Conservation (phyloP, 2,113 vertebrate genomes). For the Trachemys scripta region DNA sequence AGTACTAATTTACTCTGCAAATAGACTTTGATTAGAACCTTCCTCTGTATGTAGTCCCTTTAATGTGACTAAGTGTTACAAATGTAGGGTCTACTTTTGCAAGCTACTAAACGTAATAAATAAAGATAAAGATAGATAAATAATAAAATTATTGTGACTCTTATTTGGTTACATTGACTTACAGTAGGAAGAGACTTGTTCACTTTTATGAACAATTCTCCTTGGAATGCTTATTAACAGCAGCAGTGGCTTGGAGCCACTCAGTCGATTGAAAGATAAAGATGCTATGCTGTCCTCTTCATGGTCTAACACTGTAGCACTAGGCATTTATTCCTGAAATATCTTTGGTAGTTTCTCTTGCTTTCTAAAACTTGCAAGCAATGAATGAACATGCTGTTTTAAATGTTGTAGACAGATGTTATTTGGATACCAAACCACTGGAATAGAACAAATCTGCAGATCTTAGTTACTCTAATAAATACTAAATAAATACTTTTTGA, state of each 20-base stretch:
- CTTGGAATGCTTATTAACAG: slow-evolving; percentile 5
- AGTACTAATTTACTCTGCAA: not conserved
- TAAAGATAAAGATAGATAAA: not conserved
- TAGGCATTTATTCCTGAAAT: not conserved
- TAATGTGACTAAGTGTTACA: not conserved
- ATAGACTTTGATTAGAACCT: not conserved
- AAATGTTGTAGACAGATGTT: slow-evolving; percentile 22
- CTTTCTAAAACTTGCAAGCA: slow-evolving; percentile 1
- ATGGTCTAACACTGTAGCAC: not conserved
- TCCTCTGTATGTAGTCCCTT: not conserved
- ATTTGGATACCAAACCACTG: slow-evolving; percentile 16
- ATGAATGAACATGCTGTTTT: not conserved
- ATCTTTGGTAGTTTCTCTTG: not conserved
- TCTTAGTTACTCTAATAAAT: not conserved
- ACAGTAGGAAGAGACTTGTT: slow-evolving; percentile 5
- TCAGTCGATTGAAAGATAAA: not conserved
- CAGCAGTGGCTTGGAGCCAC: not conserved
- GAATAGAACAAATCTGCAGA: slow-evolving; percentile 18
- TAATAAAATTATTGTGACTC: not conserved
- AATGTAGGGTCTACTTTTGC: not conserved
- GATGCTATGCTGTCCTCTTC: not conserved
- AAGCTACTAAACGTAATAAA: not conserved
- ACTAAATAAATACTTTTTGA: not conserved
- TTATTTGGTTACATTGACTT: not conserved
- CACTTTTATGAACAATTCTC: not conserved